phyloP scores from a whole-genome alignment of 2,797 vertebrate species.

The Champsocephalus gunnari region DNA sequence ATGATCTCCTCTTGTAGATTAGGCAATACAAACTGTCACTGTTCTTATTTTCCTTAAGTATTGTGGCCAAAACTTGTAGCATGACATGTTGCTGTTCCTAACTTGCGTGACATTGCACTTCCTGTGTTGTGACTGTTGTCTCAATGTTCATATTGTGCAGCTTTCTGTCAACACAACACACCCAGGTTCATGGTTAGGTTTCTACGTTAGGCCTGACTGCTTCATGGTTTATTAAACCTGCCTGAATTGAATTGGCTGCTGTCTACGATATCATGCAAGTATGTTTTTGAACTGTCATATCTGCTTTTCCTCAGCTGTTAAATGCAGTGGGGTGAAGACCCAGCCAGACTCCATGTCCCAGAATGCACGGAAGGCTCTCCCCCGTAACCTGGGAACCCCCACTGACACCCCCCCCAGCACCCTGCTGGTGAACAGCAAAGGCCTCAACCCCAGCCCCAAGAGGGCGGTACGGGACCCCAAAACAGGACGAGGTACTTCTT shows the following conservation, averaged over 20 bases:
- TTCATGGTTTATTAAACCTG: no score
- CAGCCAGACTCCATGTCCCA: conserved; percentile 99
- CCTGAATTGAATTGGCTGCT: background rate
- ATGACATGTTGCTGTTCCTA: no score
- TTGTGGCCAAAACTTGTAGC: no score
- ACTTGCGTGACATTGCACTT: no score
- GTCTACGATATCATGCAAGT: background rate
- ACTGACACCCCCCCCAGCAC: conserved; percentile 94
- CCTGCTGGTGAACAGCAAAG: conserved; percentile 89
- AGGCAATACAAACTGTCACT: no score
- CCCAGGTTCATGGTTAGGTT: no score
- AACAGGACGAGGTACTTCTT: conserved; percentile 93
- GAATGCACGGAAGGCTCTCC: conserved; percentile 92
- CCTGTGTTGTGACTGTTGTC: no score
- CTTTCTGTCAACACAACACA: no score
- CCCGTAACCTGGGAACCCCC: conserved; percentile 93
- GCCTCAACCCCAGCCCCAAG: conserved; percentile 95
- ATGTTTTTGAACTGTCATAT: background rate
- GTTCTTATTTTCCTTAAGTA: no score
- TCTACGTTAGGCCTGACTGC: no score
- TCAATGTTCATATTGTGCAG: no score
- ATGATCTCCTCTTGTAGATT: no score
- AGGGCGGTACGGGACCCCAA: conserved; percentile 97
- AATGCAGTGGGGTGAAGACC: conserved; percentile 94
- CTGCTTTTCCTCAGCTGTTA: conserved; percentile 85